Evolutionary conservation across 2,888 invertebrate species (phyloP).

Genomic region (Dasypogon diadema): DNA sequence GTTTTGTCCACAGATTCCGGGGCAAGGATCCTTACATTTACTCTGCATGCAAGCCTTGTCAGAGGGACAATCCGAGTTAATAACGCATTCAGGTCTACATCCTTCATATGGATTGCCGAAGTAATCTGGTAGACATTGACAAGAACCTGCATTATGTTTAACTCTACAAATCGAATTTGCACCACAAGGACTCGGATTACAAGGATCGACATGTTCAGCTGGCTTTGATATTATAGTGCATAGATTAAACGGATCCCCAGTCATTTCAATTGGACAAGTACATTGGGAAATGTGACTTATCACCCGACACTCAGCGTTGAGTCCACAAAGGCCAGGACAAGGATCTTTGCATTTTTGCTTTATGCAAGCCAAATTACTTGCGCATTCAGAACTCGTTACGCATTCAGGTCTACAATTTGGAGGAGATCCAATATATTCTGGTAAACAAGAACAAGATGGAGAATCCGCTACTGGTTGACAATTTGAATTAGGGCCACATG

Average conservation of each 20-base stretch:
- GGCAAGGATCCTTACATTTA: conserved; percentile 84
- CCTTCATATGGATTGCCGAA: conserved; percentile 77
- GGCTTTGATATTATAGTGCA: conserved; percentile 67
- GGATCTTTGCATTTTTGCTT: conserved; percentile 80
- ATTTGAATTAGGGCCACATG: conserved; percentile 72
- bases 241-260: conserved; percentile 76
- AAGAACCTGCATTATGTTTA: conserved; percentile 75
- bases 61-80: conserved; percentile 81
- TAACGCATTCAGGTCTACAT: conserved; percentile 84
- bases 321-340: conserved; percentile 76
- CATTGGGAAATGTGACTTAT: conserved; percentile 74
- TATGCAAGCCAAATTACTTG: conserved; percentile 76
- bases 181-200: conserved; percentile 76
- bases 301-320: conserved; percentile 71
- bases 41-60: conserved; percentile 79
- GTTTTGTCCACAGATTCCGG: conserved; percentile 81
- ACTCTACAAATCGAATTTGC: conserved; percentile 77
- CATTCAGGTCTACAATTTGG: conserved; percentile 80
- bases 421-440: conserved; percentile 77
- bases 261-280: conserved; percentile 73
- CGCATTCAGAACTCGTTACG: conserved; percentile 78
- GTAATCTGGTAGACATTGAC: conserved; percentile 77
- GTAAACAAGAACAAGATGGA: conserved; percentile 74
- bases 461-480: conserved; percentile 69
- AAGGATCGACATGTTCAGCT: conserved; percentile 69